Evolutionary conservation across 1,140 invertebrate species (phyloP).

Genomic region (Heliconius himera): DNA sequence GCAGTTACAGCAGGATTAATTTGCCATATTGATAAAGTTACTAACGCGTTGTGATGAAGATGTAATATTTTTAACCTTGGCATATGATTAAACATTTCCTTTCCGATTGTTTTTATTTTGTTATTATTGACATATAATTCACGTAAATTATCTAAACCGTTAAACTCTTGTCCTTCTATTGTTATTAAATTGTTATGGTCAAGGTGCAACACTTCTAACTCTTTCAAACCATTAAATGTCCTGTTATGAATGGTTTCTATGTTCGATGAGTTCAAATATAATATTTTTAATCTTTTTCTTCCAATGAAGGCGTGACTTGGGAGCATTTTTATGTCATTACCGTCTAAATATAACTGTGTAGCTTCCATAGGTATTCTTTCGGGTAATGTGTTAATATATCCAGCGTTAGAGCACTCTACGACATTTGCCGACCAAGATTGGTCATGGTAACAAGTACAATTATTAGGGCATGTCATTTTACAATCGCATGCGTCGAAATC

Average conservation of each 20-base stretch:
- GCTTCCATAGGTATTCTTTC: slow-evolving; percentile 96
- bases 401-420: slow-evolving; percentile 91
- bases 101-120: slow-evolving; percentile 87
- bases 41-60: slow-evolving; percentile 90
- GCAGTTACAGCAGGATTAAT: slow-evolving; percentile 85
- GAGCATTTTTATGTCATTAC: slow-evolving; percentile 90
- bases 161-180: slow-evolving; percentile 92
- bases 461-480: slow-evolving; percentile 96
- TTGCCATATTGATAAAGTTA: slow-evolving; percentile 89
- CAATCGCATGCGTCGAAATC: slow-evolving; percentile 97
- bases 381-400: slow-evolving; percentile 88
- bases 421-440: slow-evolving; percentile 96
- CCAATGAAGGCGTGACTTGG: slow-evolving; percentile 95
- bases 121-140: slow-evolving; percentile 95
- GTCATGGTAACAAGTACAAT: slow-evolving; percentile 96
- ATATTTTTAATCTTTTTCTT: slow-evolving; percentile 90
- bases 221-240: slow-evolving; percentile 93
- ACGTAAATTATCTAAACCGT: slow-evolving; percentile 87
- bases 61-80: slow-evolving; percentile 86
- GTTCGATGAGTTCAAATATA: slow-evolving; percentile 93
- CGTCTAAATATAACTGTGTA: slow-evolving; percentile 94
- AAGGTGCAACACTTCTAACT: slow-evolving; percentile 90
- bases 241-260: slow-evolving; percentile 93
- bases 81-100: slow-evolving; percentile 89
- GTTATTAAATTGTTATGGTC: slow-evolving; percentile 89